Base-by-base conservation (phyloP, 1,140 invertebrate species). In the Mamestra configurata region DNA sequence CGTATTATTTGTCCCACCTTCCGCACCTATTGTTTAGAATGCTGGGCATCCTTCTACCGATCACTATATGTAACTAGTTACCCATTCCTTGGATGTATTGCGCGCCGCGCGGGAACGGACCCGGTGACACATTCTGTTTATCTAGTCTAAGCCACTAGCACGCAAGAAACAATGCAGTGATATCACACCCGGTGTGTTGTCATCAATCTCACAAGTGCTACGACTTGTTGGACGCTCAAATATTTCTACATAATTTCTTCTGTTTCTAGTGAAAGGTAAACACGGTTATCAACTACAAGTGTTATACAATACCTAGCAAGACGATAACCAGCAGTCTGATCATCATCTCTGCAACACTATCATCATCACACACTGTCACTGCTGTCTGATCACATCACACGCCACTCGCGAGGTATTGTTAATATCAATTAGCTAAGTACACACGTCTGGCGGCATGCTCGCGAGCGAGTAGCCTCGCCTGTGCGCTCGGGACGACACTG, bases 401-500 rank as follows among this genome's bases (percentile, higher is more conserved):
- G 4, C 10, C 61, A 68, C 61, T 13, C n/a, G n/a, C 10, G 20
- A 27, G 8, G 15, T 37, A 46, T 37, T 24, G 15, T 18, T 1
- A 18, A 20, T 20, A 37, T n/a, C 4, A 31, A 64, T 20, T 18
- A 37, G 31, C 15, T 7, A 15, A 2, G n/a, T 2, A 4, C n/a
- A 27, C 7, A 27, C 7, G 24, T 11, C 27, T 15, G 1, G 11
- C 27, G n/a, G 27, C 31, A 40, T 20, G 35, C 11, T 10, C 55
- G 24, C 18, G 37, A 22, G 10, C 10, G 43, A 66, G 49, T 18
- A 51, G 49, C 15, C 27, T 0, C 40, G 49, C 31, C n/a, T n/a
- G n/a, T n/a, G n/a, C n/a, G n/a, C n/a, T n/a, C n/a, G n/a, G 80
- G 49, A 77, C 79, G 84, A 77, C 88, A 89, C 84, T 85, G 88